These are phyloP conservation scores for Leptobrachium leishanense DNA, from an alignment of 2,113 vertebrate species.

Conservation along the genomic window DNA sequence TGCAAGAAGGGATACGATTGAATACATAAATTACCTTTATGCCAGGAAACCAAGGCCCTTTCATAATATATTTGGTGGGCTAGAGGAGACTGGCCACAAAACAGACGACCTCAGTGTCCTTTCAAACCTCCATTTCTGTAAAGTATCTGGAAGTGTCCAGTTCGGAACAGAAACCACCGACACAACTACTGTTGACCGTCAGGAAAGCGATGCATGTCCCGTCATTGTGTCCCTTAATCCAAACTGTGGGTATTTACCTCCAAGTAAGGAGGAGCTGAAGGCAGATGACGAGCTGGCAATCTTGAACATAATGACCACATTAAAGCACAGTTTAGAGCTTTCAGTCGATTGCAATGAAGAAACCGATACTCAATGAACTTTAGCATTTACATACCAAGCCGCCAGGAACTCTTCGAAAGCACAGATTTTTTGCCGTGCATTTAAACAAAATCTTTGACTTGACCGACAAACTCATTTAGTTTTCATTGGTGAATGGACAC, in stretches of 20 bases:
- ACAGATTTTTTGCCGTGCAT: no score
- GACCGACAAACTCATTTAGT: no score
- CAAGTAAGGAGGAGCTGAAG: conserved; percentile 21
- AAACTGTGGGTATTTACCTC: neutral
- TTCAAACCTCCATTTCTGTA: conserved; percentile 14
- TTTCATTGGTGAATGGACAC: no score
- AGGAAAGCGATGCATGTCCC: neutral
- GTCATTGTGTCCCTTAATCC: neutral
- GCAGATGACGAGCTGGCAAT: conserved; percentile 27
- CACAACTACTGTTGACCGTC: neutral
- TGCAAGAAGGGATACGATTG: neutral
- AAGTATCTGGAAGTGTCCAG: neutral
- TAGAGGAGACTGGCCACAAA: neutral
- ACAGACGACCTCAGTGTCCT: neutral
- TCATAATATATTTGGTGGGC: neutral
- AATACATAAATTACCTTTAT: conserved; percentile 34
- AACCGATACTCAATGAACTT: no score
- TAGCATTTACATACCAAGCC: no score
- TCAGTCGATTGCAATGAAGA: neutral
- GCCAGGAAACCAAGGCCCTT: neutral
- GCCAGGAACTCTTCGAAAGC: no score
- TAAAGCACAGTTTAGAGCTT: conserved; percentile 29
- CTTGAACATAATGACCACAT: conserved; percentile 21
- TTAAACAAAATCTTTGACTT: no score
- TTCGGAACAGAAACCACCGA: no score